These are phyloP conservation scores for Watersipora subatra DNA, from an alignment of 1,140 invertebrate genomes.

Conservation along the genomic window DNA sequence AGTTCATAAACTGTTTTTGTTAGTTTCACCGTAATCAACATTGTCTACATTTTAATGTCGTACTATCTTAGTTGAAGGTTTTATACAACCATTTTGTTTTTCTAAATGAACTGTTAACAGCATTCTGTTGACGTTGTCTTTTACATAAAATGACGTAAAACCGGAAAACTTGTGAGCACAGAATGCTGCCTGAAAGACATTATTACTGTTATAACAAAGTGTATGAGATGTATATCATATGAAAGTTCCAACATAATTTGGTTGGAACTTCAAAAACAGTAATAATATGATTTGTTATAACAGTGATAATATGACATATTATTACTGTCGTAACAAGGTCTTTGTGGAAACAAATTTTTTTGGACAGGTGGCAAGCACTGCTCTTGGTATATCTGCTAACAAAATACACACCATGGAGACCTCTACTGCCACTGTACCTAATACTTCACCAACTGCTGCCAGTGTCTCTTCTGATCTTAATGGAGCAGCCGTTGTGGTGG, in stretches of 20 bases:
- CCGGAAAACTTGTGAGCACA: neutral
- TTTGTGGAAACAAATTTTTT: conserved; percentile 11
- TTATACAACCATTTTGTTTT: neutral
- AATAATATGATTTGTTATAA: too few species aligned
- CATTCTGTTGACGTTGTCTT: neutral
- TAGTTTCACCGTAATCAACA: neutral
- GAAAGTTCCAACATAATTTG: too few species aligned
- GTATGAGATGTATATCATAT: too few species aligned
- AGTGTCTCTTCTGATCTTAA: conserved; percentile 82
- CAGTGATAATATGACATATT: too few species aligned
- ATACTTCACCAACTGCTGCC: conserved; percentile 80
- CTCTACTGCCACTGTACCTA: conserved; percentile 82
- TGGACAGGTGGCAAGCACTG: conserved; percentile 31
- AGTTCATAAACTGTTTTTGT: conserved; percentile 7
- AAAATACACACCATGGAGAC: conserved; percentile 74
- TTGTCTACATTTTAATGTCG: neutral
- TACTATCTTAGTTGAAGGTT: neutral
- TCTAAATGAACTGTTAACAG: neutral
- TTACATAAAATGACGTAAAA: neutral
- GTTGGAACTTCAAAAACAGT: too few species aligned
- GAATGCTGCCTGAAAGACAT: neutral
- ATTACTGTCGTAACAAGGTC: too few species aligned
- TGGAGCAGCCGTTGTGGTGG: conserved; percentile 77
- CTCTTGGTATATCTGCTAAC: conserved; percentile 54
- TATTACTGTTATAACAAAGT: too few species aligned